A percentile compares a stretch with the other conserved stretches of the same genome.
Conservation (phyloP, 2,797 vertebrate genomes). For the Acanthurus lineatus region DNA sequence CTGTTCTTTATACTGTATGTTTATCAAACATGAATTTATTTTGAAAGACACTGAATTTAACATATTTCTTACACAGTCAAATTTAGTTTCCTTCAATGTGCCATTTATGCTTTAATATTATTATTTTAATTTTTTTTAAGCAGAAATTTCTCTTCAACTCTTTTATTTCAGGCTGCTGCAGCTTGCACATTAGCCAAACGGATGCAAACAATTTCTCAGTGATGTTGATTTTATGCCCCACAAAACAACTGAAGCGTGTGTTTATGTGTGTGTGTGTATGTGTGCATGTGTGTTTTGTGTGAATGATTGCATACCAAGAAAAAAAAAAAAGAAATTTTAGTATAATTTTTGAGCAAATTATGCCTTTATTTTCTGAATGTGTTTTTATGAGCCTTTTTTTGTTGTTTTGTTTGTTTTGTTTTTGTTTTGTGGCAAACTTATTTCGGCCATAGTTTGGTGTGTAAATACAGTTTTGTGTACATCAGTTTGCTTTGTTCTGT, state of each 20-base stretch:
- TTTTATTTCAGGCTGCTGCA: conserved; percentile 28
- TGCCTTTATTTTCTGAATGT: conserved; percentile 17
- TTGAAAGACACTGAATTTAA: conserved; percentile 18
- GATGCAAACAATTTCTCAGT: conserved; percentile 23
- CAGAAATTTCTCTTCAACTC: neutral
- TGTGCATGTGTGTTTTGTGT: neutral
- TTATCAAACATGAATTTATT: conserved; percentile 28
- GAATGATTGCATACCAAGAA: conserved; percentile 6
- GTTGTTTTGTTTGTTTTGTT: neutral
- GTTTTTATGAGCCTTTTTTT: conserved; percentile 27
- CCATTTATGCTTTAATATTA: conserved; percentile 38
- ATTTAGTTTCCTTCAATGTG: conserved; percentile 18
- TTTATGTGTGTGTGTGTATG: conserved; percentile 7
- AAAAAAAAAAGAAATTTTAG: conserved; percentile 13
- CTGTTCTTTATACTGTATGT: conserved; percentile 32
- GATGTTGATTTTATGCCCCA: conserved; percentile 37
- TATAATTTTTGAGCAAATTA: conserved; percentile 8
- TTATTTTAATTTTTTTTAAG: neutral
- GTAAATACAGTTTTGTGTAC: conserved; percentile 60
- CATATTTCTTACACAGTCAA: conserved; percentile 42
- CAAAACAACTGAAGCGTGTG: conserved; percentile 33
- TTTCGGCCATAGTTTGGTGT: conserved; percentile 50
- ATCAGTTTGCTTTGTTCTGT: conserved; percentile 51
- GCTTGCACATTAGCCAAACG: conserved; percentile 36
- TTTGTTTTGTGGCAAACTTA: conserved; percentile 27